A percentile compares a stretch with the other conserved stretches of the same genome.
These are phyloP conservation scores for Pseudomyrmex pallidus DNA, from an alignment of 1,140 invertebrate genomes.

Conservation along the genomic window DNA sequence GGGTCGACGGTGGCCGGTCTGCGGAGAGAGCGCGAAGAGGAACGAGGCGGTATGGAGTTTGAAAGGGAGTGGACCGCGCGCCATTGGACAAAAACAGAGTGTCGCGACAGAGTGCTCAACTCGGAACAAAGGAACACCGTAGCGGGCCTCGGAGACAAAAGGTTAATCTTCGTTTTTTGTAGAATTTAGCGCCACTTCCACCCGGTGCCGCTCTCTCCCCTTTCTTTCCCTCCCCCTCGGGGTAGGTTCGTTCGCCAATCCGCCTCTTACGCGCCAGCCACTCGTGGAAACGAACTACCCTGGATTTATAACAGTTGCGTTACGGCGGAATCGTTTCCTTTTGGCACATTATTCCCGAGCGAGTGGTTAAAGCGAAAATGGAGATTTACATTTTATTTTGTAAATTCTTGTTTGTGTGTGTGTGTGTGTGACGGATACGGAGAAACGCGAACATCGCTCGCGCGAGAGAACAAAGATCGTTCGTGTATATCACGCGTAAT, in stretches of 20 bases:
- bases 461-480: background rate
- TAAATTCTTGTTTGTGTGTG: background rate
- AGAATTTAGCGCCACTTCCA: conserved; percentile 77
- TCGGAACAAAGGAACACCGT: conserved; percentile 80
- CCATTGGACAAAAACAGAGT: conserved; percentile 81
- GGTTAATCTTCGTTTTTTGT: conserved; percentile 82
- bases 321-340: conserved; percentile 30
- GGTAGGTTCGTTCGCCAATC: conserved; percentile 8
- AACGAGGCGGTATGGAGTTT: conserved; percentile 1
- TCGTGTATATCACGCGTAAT: no score
- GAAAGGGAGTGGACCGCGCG: conserved; percentile 57
- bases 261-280: conserved; percentile 21
- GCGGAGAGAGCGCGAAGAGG: conserved; percentile 23
- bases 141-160: conserved; percentile 79
- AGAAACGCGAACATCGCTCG: background rate
- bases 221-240: background rate
- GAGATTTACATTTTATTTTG: conserved; percentile 8
- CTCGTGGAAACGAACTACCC: conserved; percentile 19
- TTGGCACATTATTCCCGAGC: background rate
- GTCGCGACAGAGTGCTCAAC: conserved; percentile 83
- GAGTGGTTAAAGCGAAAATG: conserved; percentile 6
- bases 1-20: conserved; percentile 17
- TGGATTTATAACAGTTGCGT: conserved; percentile 44
- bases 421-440: background rate
- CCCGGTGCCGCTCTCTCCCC: conserved; percentile 34